Evolutionary conservation across 2,888 invertebrate genomes (phyloP).

Genomic region (Epinotia brunnichana): DNA sequence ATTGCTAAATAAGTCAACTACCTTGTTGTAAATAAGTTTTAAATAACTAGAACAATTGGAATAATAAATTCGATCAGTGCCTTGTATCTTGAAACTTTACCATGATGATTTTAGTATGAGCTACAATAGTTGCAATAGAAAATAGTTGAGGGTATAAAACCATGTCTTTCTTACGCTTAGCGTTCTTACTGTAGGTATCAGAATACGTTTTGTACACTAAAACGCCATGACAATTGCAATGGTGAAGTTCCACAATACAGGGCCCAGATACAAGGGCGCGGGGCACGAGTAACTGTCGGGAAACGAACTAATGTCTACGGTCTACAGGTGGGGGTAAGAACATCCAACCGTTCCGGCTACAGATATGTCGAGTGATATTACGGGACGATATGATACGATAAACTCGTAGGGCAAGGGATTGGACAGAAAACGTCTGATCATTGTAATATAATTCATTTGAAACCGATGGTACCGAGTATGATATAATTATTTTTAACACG

Average conservation of each 20-base stretch:
- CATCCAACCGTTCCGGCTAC: constrained; percentile 29
- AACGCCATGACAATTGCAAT: not conserved
- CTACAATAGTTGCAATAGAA: not conserved
- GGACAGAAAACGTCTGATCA: not conserved
- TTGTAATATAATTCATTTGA: not conserved
- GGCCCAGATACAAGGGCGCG: not conserved
- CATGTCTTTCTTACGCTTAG: not conserved
- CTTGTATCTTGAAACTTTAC: constrained; percentile 5
- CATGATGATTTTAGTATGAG: not conserved
- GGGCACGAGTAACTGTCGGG: not conserved
- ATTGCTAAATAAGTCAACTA: constrained; percentile 37
- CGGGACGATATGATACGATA: constrained; percentile 49
- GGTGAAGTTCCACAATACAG: not conserved
- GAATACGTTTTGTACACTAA: not conserved
- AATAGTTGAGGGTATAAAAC: not conserved
- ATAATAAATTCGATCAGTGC: constrained; percentile 12
- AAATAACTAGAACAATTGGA: constrained; percentile 32
- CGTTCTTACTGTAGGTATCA: not conserved
- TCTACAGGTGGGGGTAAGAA: constrained; percentile 9
- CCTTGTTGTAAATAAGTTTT: constrained; percentile 36
- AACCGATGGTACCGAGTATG: too few relatives aligned
- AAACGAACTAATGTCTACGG: constrained; percentile 26
- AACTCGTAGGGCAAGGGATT: constrained; percentile 14
- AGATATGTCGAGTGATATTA: constrained; percentile 57
- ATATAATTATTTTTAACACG: not conserved